These are phyloP conservation scores for Eleginops maclovinus DNA, from an alignment of 2,113 vertebrate species.

Conservation along the genomic window DNA sequence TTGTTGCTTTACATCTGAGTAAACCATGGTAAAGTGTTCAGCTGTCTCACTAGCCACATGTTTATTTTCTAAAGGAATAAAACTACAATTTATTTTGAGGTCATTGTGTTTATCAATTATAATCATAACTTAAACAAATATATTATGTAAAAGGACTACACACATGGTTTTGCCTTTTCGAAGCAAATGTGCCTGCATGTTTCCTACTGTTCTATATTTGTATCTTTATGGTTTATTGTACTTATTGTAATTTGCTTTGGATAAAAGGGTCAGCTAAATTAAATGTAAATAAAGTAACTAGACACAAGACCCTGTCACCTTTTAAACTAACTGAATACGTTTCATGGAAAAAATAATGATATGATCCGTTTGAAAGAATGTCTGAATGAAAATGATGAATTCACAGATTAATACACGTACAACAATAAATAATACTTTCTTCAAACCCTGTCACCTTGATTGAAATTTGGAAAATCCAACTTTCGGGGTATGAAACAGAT, in stretches of 20 bases:
- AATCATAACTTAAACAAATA: neutral
- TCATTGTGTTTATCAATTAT: neutral
- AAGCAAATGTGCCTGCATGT: too few species aligned
- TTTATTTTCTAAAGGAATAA: neutral
- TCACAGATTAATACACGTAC: neutral
- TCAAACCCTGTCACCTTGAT: neutral
- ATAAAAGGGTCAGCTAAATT: too few species aligned
- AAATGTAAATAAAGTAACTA: too few species aligned
- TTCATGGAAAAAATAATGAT: neutral
- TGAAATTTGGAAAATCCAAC: neutral
- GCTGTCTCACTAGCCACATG: neutral
- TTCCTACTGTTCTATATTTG: too few species aligned
- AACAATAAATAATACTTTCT: neutral
- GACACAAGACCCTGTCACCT: neutral
- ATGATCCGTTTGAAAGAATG: neutral
- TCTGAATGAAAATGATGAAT: neutral
- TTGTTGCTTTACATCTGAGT: neutral
- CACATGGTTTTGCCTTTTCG: too few species aligned
- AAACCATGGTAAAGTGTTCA: neutral
- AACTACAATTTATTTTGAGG: neutral
- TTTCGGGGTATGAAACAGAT: slow-evolving; percentile 14
- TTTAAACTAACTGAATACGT: neutral
- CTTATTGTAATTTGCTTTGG: too few species aligned
- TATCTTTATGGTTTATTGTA: too few species aligned
- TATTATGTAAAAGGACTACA: neutral